Evolutionary conservation across 2,113 vertebrate genomes (phyloP).

Genomic region (Cichladusa arquata): DNA sequence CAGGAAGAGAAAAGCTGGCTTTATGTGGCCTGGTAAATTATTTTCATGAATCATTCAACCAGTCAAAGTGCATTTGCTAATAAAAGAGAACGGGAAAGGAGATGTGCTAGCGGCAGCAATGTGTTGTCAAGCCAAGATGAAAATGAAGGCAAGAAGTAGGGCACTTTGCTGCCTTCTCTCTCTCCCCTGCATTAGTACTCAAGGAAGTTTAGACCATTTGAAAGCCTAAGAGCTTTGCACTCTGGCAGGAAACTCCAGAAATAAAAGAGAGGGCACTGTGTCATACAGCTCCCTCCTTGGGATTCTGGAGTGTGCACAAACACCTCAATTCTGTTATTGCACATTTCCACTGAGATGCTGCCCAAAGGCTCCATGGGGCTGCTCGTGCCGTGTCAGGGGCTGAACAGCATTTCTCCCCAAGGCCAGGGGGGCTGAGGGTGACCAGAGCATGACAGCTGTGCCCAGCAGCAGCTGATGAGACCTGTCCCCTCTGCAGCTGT

Average conservation of each 20-base stretch:
- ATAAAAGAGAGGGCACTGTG: not conserved
- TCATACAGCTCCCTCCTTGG: not conserved
- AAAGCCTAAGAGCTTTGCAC: not conserved
- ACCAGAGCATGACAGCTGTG: accelerated
- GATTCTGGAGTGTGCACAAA: not conserved
- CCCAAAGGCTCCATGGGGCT: not conserved
- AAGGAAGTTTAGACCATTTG: not conserved
- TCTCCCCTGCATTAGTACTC: not conserved
- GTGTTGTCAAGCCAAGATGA: not conserved
- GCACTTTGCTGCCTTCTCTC: not conserved
- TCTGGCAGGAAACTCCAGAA: not conserved
- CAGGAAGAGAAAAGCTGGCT: not conserved
- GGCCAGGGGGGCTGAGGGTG: not conserved
- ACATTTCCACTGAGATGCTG: not conserved
- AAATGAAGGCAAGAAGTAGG: constrained; percentile 16
- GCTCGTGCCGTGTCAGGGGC: accelerated
- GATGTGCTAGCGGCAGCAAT: not conserved
- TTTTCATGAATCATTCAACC: constrained; percentile 42
- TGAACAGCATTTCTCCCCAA: accelerated
- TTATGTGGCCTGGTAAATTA: not conserved
- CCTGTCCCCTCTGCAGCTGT: not conserved
- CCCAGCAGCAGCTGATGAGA: not conserved
- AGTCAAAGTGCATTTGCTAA: constrained; percentile 23
- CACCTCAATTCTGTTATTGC: not conserved
- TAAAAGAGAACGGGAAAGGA: not conserved